phyloP scores from a whole-genome alignment of 2,113 vertebrate species.

The Prionailurus viverrinus region DNA sequence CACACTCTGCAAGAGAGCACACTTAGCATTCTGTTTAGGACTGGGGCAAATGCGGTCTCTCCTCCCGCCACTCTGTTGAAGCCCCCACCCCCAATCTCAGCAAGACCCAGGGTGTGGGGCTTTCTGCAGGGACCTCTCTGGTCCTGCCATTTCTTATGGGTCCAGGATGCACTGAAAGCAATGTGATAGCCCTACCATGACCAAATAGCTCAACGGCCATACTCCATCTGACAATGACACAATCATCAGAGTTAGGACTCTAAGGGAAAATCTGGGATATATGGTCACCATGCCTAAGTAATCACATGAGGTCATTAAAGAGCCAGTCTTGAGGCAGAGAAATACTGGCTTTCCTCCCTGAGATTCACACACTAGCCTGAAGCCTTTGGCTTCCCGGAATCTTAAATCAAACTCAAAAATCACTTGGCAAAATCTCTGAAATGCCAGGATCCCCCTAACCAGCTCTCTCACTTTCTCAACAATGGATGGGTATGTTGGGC shows the following conservation, averaged over 20 bases:
- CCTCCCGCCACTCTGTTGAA: accelerated
- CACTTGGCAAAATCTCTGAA: neutral
- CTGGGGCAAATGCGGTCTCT: neutral
- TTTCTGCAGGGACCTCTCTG: neutral
- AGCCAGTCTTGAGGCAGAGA: neutral
- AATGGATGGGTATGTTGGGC: neutral
- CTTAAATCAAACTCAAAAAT: neutral
- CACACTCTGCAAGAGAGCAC: neutral
- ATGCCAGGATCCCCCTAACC: neutral
- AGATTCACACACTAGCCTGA: neutral
- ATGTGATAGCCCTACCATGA: too few relatives aligned
- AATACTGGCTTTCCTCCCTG: neutral
- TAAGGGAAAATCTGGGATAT: too few relatives aligned
- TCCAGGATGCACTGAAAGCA: neutral
- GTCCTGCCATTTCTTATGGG: neutral
- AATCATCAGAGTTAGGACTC: neutral
- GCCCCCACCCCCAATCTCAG: neutral
- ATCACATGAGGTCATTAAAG: neutral
- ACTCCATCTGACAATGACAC: neutral
- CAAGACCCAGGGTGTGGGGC: accelerated
- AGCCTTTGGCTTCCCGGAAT: slow-evolving; percentile 20
- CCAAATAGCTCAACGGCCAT: accelerated
- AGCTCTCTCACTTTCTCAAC: neutral
- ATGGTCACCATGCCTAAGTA: neutral
- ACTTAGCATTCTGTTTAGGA: neutral